A percentile compares a stretch with the other conserved stretches of the same genome.
phyloP scores from a whole-genome alignment of 2,888 invertebrate species.

The Chesias legatella region DNA sequence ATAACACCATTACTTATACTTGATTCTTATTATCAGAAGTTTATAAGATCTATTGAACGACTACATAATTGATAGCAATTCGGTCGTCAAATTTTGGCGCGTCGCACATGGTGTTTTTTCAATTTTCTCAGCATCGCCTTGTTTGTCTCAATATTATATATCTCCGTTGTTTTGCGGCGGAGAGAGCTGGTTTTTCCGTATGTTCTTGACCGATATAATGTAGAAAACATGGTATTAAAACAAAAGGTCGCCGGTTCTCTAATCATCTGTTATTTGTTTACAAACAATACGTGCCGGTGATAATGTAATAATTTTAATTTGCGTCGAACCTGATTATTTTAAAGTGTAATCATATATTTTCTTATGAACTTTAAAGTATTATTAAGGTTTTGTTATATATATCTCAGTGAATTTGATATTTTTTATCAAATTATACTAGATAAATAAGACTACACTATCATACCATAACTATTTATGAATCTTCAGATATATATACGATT shows the following conservation, averaged over 20 bases:
- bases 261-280: constrained; percentile 78
- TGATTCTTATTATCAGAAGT: not conserved
- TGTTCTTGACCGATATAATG: constrained; percentile 30
- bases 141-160: constrained; percentile 36
- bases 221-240: constrained; percentile 33
- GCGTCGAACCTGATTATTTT: constrained; percentile 1
- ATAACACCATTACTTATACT: not conserved
- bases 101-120: constrained; percentile 58
- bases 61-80: constrained; percentile 14
- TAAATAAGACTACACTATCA: too few species aligned
- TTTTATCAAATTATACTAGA: too few species aligned
- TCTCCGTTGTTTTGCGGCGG: constrained; percentile 28
- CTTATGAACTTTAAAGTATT: not conserved
- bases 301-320: constrained; percentile 13
- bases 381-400: not conserved
- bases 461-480: too few species aligned
- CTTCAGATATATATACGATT: too few species aligned
- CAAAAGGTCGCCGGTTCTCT: constrained; percentile 30
- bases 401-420: too few species aligned
- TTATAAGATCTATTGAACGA: not conserved
- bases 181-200: constrained; percentile 36
- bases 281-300: constrained; percentile 70
- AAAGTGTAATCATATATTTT: not conserved
- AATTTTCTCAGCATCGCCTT: constrained; percentile 27
- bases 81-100: constrained; percentile 67